phyloP scores from a whole-genome alignment of 2,797 vertebrate genomes.

The Petrocephalus sullivani region DNA sequence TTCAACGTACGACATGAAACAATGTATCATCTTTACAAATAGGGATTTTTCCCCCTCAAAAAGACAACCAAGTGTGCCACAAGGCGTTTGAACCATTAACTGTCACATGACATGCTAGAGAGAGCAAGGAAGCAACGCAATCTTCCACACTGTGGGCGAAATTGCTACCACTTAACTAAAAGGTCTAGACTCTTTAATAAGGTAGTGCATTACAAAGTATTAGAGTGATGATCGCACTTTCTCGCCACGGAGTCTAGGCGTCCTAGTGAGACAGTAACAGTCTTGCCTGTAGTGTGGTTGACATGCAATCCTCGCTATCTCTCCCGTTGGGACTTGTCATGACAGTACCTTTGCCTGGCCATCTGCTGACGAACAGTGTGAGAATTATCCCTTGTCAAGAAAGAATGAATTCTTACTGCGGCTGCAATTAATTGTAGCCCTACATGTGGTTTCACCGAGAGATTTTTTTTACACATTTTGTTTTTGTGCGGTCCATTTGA shows the following conservation, averaged over 20 bases:
- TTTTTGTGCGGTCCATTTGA: neutral
- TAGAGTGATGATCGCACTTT: neutral
- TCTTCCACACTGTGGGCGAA: constrained; percentile 11
- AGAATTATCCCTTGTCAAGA: neutral
- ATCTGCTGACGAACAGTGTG: neutral
- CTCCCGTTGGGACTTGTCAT: neutral
- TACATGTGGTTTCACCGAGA: neutral
- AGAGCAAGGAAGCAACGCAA: neutral
- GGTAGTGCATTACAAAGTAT: constrained; percentile 12
- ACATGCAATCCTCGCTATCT: neutral
- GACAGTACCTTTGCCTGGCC: neutral
- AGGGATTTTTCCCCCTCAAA: neutral
- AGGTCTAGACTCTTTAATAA: constrained; percentile 8
- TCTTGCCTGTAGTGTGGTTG: neutral
- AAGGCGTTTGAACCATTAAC: neutral
- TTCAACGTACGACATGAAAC: neutral
- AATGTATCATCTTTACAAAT: neutral
- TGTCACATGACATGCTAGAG: neutral
- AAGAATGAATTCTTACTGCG: neutral
- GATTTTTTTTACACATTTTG: neutral
- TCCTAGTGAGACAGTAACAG: neutral
- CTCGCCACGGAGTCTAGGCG: constrained; percentile 1
- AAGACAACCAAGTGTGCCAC: neutral
- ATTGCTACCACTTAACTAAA: constrained; percentile 19
- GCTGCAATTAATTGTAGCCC: neutral